phyloP scores from a whole-genome alignment of 2,797 vertebrate genomes.

The Lemur catta region DNA sequence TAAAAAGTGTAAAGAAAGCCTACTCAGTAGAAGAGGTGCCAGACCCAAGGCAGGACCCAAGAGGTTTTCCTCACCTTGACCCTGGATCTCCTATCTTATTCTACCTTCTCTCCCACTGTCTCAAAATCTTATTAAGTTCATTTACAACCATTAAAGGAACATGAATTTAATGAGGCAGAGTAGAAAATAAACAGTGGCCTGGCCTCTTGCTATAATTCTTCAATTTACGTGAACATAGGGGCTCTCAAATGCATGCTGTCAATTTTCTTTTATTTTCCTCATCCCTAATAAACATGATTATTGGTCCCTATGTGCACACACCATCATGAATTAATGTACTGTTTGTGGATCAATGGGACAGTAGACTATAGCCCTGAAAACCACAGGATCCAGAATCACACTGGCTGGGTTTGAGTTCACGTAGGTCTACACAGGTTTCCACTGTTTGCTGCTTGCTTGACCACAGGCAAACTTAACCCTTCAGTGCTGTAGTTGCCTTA shows the following conservation, averaged over 20 bases:
- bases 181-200: neutral
- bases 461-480: neutral
- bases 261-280: neutral
- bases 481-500: neutral
- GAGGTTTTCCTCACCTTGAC: neutral
- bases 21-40: neutral
- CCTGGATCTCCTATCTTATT: neutral
- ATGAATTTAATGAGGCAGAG: neutral
- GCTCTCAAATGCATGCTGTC: neutral
- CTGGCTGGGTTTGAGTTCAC: fast-evolving
- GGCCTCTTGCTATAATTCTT: neutral
- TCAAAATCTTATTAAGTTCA: neutral
- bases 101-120: neutral
- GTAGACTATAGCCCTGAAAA: neutral
- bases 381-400: neutral
- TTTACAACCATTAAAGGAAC: neutral
- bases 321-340: neutral
- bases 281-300: neutral
- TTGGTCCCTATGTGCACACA: neutral
- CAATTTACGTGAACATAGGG: neutral
- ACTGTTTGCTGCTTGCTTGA: no score
- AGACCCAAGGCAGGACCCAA: neutral
- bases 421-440: neutral
- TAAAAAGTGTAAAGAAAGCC: neutral
- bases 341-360: neutral